A percentile compares a stretch with the other conserved stretches of the same genome.
Evolutionary conservation across 1,140 invertebrate species (phyloP).

Genomic region (Varroa destructor): DNA sequence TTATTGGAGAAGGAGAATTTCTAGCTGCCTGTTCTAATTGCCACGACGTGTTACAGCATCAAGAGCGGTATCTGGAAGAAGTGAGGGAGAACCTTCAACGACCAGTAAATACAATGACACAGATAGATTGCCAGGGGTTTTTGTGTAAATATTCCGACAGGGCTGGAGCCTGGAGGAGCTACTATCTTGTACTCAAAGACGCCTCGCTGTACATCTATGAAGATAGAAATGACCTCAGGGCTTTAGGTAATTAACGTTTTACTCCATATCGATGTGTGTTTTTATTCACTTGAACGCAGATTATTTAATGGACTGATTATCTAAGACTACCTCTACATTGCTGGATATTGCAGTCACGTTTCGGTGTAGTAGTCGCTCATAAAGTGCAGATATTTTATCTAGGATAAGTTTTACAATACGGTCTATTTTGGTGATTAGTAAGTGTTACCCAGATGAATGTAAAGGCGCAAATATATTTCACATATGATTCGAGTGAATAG

Average conservation of each 20-base stretch:
- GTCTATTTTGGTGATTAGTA: too few relatives aligned
- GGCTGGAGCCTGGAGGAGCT: constrained; percentile 68
- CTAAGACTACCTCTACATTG: neutral
- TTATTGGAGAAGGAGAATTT: too few relatives aligned
- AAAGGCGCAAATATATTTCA: too few relatives aligned
- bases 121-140: constrained; percentile 79
- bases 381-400: neutral
- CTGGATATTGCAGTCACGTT: neutral
- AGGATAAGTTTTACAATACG: neutral
- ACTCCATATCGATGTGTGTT: neutral
- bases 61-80: constrained; percentile 61
- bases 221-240: constrained; percentile 65
- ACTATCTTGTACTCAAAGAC: constrained; percentile 88
- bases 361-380: neutral
- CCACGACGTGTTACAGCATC: constrained; percentile 41
- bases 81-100: constrained; percentile 45
- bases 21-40: too few relatives aligned
- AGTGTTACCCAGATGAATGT: too few relatives aligned
- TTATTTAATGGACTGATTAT: neutral
- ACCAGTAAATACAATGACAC: constrained; percentile 50
- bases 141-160: constrained; percentile 57
- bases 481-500: too few relatives aligned
- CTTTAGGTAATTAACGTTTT: constrained; percentile 54
- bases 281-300: constrained; percentile 25
- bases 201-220: constrained; percentile 87